Evolutionary conservation across 2,888 invertebrate genomes (phyloP), one percentile per base, ranked within the genome.

Genomic region (Tachina lurida): DNA sequence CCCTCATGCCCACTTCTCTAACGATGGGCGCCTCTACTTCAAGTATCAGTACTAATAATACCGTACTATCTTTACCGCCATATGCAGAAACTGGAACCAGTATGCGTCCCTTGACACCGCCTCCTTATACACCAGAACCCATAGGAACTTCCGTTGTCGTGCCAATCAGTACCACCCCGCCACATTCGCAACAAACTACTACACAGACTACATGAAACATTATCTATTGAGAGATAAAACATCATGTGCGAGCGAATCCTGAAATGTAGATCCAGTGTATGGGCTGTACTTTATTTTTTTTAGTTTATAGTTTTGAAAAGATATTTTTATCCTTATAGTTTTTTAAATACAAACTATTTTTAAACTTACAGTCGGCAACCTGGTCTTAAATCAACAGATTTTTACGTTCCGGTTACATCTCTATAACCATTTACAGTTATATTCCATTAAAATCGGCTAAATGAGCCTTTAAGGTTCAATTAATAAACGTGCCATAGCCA

Each of bases 51-150:
- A 85, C 86, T 0, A 84, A 79, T 17, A 58, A 89, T 63, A 89
- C 89, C n/a, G 89, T 89, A 17, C 58, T 90, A 19, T 87, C 89
- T 1, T 89, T 89, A 9, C 91, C 91, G 10, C 89, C 90, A 10
- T 91, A 91, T 80, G 87, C 88, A 5, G 89, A 88, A 67, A 75
- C 71, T 31, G 90, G 88, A 87, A 88, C 88, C 8, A 75, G 86
- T 60, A 58, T 74, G 31, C 31, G 41, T n/a, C 43, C 70, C 22
- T 39, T 80, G 45, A 71, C 78, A 60, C 76, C 83, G 52, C 70
- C 84, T 3, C 78, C 86, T 70, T 78, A 83, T 47, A 65, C 68
- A 39, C 58, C 56, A 22, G 63, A 70, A 54, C 73, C 77, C 1
- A 41, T 68, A 56, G 71, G 43, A 39, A 31, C 60, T 47, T 12